A percentile compares a stretch with the other conserved stretches of the same genome.
Evolutionary conservation across 2,797 vertebrate genomes (phyloP).

Genomic region (Knipowitschia caucasica): DNA sequence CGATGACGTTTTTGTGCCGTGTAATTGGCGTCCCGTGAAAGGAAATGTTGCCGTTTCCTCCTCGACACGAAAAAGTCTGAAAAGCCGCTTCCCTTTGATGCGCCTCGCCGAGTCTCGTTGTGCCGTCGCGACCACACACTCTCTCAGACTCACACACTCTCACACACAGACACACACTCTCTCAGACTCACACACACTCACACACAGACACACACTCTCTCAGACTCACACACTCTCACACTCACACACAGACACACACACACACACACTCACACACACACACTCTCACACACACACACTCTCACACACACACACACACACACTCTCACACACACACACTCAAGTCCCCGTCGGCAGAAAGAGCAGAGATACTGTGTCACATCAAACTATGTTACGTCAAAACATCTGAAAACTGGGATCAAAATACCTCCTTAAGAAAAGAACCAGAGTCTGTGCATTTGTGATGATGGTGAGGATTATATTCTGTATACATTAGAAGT

Average conservation of each 20-base stretch:
- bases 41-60: conserved; percentile 45
- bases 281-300: no score
- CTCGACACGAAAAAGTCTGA: conserved; percentile 50
- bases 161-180: no score
- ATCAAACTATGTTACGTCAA: conserved; percentile 52
- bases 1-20: conserved; percentile 36
- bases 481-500: no score
- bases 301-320: no score
- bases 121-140: conserved; percentile 46
- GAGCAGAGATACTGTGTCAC: conserved; percentile 14
- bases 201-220: no score
- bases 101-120: conserved; percentile 44
- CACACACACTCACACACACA: no score
- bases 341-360: conserved; percentile 28
- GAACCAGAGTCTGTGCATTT: conserved; percentile 9
- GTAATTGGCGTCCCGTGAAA: conserved; percentile 49
- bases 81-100: conserved; percentile 40
- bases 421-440: conserved; percentile 39
- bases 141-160: no score
- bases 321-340: no score
- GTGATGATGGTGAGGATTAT: no score
- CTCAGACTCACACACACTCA: no score
- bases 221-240: no score
- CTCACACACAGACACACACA: no score
- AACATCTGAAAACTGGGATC: conserved; percentile 44